Evolutionary conservation across 1,140 invertebrate genomes (phyloP).

Genomic region (Achatina immaculata): DNA sequence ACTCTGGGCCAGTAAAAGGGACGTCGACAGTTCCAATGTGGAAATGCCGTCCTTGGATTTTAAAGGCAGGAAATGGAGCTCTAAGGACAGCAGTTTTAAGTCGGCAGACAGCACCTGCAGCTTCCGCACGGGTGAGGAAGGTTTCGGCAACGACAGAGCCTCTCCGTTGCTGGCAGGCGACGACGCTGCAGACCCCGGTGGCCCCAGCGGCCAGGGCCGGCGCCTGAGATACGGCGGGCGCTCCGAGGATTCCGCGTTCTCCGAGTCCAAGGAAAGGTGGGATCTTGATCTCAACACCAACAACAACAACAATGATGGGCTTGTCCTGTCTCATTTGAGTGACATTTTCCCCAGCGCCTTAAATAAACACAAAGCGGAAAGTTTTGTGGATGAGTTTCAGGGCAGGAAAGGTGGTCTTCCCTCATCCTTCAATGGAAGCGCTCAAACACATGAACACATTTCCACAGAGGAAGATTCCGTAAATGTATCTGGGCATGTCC

Average conservation of each 20-base stretch:
- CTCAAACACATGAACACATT: no score
- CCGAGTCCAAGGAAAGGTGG: neutral
- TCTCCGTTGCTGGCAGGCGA: neutral
- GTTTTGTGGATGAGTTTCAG: no score
- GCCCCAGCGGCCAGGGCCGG: neutral
- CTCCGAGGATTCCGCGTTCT: neutral
- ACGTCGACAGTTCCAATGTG: neutral
- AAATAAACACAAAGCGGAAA: neutral
- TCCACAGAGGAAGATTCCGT: no score
- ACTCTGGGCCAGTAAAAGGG: no score
- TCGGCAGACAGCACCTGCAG: neutral
- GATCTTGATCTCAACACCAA: neutral
- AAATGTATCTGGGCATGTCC: no score
- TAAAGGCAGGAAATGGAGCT: neutral
- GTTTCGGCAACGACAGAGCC: neutral
- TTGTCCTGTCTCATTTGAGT: neutral
- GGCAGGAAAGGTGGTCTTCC: no score
- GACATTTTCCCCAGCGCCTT: neutral
- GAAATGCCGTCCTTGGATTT: neutral
- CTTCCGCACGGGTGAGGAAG: neutral
- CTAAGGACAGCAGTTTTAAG: neutral
- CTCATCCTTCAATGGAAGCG: no score
- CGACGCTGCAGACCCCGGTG: neutral
- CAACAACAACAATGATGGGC: neutral
- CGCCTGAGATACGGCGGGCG: neutral